Conservation (phyloP, 1,140 invertebrate species). For the Bombus difficillimus region DNA sequence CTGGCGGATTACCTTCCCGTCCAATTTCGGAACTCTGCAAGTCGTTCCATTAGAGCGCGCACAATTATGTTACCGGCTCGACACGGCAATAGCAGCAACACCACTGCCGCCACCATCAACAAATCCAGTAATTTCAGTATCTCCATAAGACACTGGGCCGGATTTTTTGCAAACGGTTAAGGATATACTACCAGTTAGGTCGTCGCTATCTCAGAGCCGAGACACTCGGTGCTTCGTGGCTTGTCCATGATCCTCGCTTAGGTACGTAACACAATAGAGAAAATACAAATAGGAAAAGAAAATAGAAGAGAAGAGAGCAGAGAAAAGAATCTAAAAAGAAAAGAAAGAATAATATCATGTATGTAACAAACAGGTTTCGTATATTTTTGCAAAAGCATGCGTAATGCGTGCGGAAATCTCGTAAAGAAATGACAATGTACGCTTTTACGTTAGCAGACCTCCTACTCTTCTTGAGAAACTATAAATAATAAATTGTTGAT, state of each 20-base stretch:
- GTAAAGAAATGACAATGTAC: not conserved
- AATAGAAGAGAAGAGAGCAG: too few relatives aligned
- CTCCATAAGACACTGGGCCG: constrained; percentile 23
- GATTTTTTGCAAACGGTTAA: constrained; percentile 60
- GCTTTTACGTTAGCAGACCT: not conserved
- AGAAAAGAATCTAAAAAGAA: not conserved
- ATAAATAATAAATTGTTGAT: not conserved
- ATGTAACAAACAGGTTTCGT: not conserved
- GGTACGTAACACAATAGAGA: constrained; percentile 1
- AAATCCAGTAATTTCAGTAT: not conserved
- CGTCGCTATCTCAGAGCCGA: not conserved
- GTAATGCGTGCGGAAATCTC: too few relatives aligned
- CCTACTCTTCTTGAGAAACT: not conserved
- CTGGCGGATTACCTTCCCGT: constrained; percentile 12
- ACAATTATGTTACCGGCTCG: constrained; percentile 61
- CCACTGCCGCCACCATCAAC: constrained; percentile 25
- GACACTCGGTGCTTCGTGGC: constrained; percentile 28
- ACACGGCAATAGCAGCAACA: constrained; percentile 38
- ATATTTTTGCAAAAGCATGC: not conserved
- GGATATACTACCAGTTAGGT: not conserved
- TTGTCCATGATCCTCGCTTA: constrained; percentile 26
- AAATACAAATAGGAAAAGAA: not conserved
- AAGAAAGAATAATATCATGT: not conserved
- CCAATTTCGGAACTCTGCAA: constrained; percentile 29
- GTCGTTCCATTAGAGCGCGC: constrained; percentile 29